phyloP scores from a whole-genome alignment of 2,797 vertebrate species.

The Spatula clypeata region DNA sequence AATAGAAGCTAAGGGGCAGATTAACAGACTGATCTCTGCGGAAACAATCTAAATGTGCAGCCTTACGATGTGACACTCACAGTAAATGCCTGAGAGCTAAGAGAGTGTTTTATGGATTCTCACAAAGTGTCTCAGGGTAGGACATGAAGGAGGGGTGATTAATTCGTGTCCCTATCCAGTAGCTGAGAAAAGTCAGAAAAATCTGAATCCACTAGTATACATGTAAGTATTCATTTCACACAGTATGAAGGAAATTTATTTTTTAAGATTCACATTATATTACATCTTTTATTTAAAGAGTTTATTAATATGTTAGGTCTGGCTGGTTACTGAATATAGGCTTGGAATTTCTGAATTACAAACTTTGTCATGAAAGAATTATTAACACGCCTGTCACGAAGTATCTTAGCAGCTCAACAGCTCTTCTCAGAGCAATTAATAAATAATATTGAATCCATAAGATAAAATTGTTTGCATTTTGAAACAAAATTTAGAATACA shows the following conservation, averaged over 20 bases:
- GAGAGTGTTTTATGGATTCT: not conserved
- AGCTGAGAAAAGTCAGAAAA: not conserved
- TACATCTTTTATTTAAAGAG: not conserved
- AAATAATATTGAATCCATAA: not conserved
- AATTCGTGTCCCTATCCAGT: not conserved
- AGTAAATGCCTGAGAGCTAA: not conserved
- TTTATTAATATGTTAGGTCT: not conserved
- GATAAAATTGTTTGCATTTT: not conserved
- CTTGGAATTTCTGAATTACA: conserved; percentile 13
- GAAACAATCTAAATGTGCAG: not conserved
- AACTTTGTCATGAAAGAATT: not conserved
- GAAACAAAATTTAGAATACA: not conserved
- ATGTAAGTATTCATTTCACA: not conserved
- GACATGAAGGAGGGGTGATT: not conserved
- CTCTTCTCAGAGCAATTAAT: not conserved
- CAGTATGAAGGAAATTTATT: not conserved
- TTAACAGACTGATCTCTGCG: not conserved
- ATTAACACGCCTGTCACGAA: not conserved
- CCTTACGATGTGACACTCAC: not conserved
- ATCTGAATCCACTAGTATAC: not conserved
- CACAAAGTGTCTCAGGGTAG: not conserved
- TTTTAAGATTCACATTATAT: not conserved
- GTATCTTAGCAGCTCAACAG: not conserved
- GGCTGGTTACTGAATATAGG: not conserved
- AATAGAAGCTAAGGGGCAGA: not conserved